Conservation (phyloP, 2,888 invertebrate species). For the Helobdella robusta region DNA sequence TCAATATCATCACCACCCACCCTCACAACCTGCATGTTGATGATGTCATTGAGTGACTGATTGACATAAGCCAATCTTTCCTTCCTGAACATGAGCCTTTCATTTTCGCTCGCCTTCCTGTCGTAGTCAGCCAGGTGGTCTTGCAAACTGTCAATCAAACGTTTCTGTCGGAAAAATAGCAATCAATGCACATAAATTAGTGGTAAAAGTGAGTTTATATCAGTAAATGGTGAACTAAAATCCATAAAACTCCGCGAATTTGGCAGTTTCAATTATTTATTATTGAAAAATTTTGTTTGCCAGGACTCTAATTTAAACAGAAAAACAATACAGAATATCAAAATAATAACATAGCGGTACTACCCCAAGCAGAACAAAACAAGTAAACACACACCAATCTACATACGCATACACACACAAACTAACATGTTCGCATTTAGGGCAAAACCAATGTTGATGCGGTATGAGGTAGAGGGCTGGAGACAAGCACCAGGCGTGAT, state of each 20-base stretch:
- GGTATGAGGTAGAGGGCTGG: constrained; percentile 87
- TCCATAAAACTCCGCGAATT: no score
- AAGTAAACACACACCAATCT: no score
- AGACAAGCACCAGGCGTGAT: constrained; percentile 87
- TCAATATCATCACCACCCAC: background rate
- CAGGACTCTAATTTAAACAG: no score
- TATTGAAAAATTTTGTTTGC: no score
- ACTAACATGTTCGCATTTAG: constrained; percentile 86
- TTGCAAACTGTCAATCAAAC: constrained; percentile 64
- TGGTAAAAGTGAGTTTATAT: background rate
- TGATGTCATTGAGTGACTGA: constrained; percentile 65
- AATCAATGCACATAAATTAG: background rate
- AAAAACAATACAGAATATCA: no score
- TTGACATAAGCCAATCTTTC: constrained; percentile 66
- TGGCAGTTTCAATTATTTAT: no score
- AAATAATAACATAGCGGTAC: no score
- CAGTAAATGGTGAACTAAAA: no score
- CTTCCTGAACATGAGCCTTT: constrained; percentile 50
- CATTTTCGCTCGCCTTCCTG: constrained; percentile 50
- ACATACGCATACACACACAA: no score
- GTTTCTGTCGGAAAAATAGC: constrained; percentile 36
- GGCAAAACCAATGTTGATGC: constrained; percentile 96
- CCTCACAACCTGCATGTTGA: constrained; percentile 51
- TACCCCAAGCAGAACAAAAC: no score
- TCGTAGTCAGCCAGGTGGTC: constrained; percentile 57